Evolutionary conservation across 1,140 invertebrate genomes (phyloP).

Genomic region (Tigriopus japonicus): DNA sequence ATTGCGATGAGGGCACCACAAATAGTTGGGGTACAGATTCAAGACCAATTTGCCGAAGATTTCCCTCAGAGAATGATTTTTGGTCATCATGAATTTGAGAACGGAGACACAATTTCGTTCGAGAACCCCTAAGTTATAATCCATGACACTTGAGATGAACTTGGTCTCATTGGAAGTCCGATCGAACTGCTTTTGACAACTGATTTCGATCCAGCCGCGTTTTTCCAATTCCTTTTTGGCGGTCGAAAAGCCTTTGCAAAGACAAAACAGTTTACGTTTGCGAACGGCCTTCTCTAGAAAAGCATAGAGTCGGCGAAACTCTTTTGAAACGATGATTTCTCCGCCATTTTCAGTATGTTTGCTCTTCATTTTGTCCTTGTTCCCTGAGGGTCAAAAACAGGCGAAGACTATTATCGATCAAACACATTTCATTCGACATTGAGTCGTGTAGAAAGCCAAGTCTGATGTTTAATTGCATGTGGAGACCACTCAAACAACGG

Average conservation of each 20-base stretch:
- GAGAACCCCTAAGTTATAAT: not conserved
- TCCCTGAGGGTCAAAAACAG: too few relatives aligned
- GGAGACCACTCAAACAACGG: too few relatives aligned
- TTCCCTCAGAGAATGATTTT: not conserved
- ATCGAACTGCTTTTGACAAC: not conserved
- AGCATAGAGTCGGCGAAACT: too few relatives aligned
- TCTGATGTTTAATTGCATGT: too few relatives aligned
- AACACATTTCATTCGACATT: too few relatives aligned
- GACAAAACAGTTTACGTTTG: not conserved
- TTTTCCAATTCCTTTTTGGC: not conserved
- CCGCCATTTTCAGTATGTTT: too few relatives aligned
- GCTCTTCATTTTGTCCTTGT: too few relatives aligned
- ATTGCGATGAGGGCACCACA: conserved; percentile 69
- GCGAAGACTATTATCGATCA: too few relatives aligned
- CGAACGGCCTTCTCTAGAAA: not conserved
- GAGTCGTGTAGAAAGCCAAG: too few relatives aligned
- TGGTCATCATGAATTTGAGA: not conserved
- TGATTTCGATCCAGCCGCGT: not conserved
- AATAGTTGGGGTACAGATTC: conserved; percentile 46
- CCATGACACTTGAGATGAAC: not conserved
- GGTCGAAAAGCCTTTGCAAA: not conserved
- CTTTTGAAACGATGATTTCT: too few relatives aligned
- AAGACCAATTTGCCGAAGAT: conserved; percentile 21
- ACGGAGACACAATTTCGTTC: not conserved
- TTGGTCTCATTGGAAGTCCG: not conserved